Base-by-base conservation (phyloP, 2,888 invertebrate species). In the Pammene fasciana region DNA sequence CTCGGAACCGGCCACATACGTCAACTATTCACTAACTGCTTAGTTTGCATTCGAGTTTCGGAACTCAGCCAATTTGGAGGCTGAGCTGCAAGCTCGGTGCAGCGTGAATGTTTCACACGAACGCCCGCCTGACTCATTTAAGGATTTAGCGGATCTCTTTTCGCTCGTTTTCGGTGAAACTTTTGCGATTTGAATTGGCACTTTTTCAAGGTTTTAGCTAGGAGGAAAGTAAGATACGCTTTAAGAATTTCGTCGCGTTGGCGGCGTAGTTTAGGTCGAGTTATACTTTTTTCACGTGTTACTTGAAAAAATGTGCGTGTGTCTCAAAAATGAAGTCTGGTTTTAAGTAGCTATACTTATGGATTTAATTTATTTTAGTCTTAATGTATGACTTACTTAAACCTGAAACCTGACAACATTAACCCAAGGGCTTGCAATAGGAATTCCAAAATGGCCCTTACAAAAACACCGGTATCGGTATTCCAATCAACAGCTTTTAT, bases 11-110 rank as follows among this genome's bases (percentile, higher is more conserved):
- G 10, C 64, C 52, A 52, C 57, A 68, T 54, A 68, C 57, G 68
- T 68, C 52, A 68, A 59, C 65, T 26, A 59, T 65, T 52, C 64
- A 64, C 13, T 56, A 68, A 65, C 52, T 52, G 59, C 65, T 68
- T 68, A 65, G 45, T 68, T 45, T 59, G 52, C 64, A 59, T 57
- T 45, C 36, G 43, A 59, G 64, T 65, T 65, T 68, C 46, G 59
- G 26, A 45, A 68, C 64, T 64, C 52, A 4, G 36, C 38, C 46
- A 64, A 68, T 59, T 64, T 52, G 26, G 38, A 26, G 13, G 50
- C 9, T 36, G 50, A 50, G 56, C 61, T 62, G 62, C 34, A 48
- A 43, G 48, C 41, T 61, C 9, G 38, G 26, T 55, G 61, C 61
- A 26, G 46, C 41, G 26, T 18, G 54, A 16, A 34, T 67, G 38